These are phyloP conservation scores for Zosterops pallidus DNA, from an alignment of 2,113 vertebrate genomes.

Conservation along the genomic window DNA sequence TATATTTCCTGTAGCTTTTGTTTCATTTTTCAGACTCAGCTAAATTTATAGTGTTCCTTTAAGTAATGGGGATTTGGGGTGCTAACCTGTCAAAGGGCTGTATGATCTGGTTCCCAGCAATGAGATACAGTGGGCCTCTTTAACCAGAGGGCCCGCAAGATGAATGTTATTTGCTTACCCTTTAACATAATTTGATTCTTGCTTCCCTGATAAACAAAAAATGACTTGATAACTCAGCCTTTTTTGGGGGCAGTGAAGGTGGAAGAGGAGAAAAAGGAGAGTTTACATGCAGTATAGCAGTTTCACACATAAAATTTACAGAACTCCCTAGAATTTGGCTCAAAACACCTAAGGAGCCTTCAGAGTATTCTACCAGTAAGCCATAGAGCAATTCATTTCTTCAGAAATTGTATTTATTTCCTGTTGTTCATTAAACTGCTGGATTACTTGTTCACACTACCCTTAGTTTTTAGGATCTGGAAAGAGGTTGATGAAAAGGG, in stretches of 20 bases:
- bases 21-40: neutral
- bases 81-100: neutral
- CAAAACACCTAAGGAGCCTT: neutral
- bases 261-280: neutral
- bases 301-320: neutral
- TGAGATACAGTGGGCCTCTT: neutral
- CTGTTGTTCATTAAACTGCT: neutral
- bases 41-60: neutral
- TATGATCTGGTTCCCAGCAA: neutral
- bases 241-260: neutral
- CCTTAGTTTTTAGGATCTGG: neutral
- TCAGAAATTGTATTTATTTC: neutral
- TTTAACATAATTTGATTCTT: slow-evolving; percentile 11
- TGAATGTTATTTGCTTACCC: neutral
- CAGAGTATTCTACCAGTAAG: neutral
- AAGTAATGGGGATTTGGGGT: neutral
- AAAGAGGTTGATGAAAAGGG: neutral
- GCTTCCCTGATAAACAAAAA: neutral
- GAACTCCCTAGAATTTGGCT: neutral
- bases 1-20: neutral
- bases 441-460: neutral
- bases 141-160: neutral
- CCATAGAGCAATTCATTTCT: neutral
- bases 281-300: neutral
- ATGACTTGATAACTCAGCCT: neutral